A percentile compares a stretch with the other conserved stretches of the same genome.
phyloP scores from a whole-genome alignment of 2,888 invertebrate genomes.

The Cheilosia urbana region DNA sequence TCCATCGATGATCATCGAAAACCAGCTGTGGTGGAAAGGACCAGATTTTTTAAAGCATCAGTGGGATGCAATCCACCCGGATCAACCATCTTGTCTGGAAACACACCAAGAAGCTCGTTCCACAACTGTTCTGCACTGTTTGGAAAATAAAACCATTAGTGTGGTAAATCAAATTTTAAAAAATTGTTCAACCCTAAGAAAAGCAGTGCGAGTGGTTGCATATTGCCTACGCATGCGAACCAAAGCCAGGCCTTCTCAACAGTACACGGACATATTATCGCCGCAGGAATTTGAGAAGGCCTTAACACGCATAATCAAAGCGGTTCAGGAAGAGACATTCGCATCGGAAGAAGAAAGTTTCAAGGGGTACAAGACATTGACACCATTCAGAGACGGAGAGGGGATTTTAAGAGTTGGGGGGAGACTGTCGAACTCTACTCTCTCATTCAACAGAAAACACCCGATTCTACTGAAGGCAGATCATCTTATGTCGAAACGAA shows the following conservation, averaged over 20 bases:
- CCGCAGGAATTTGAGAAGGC: slow-evolving; percentile 1
- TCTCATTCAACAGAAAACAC: not conserved
- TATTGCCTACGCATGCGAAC: not conserved
- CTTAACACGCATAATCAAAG: not conserved
- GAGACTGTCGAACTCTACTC: not conserved
- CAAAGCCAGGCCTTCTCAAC: slow-evolving; percentile 5
- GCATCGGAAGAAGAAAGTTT: not conserved
- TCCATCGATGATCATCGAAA: not conserved
- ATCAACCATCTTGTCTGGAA: not conserved
- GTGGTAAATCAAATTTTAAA: not conserved
- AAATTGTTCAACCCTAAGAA: not conserved
- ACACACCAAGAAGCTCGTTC: not conserved
- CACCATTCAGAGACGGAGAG: not conserved
- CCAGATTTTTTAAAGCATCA: not conserved
- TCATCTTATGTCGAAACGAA: not conserved
- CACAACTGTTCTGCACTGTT: not conserved
- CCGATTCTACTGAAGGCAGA: not conserved
- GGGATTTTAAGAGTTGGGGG: slow-evolving; percentile 1
- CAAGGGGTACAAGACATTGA: not conserved
- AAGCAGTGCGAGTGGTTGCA: not conserved
- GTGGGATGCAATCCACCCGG: not conserved
- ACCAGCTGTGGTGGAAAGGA: not conserved
- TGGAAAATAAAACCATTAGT: not conserved
- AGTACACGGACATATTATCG: not conserved
- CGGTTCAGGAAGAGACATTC: not conserved